Base-by-base conservation (phyloP, 1,140 invertebrate species). In the Drosophila baimaii region DNA sequence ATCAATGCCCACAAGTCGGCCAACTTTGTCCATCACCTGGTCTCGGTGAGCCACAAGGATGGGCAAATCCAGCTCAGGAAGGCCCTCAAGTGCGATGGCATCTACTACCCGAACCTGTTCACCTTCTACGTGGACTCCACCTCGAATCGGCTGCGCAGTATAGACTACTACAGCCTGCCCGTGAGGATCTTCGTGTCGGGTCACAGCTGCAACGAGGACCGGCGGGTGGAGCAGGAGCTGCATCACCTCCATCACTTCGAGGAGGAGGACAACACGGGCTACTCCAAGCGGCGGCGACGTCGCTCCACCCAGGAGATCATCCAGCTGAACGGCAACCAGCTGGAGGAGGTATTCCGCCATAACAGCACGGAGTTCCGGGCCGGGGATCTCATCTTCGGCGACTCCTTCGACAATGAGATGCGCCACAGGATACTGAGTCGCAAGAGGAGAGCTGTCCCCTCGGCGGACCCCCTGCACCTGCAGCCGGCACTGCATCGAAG, bases 51-150 rank as follows among this genome's bases (percentile, higher is more conserved):
- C 89, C 93, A 94, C 35, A 94, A 95, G 75, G 95, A 93, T 51
- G 97, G 96, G 2, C 94, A 95, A 52, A 95, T 97, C n/a, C 94
- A 94, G 2, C 90, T 97, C n/a, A 94, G 95, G 64, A 94, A 95
- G 74, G 92, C 93, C 15, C 92, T 97, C n/a, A 94, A 94, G 75
- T 98, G 97, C 92, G 95, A 97, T 68, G 96, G 96, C 29, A 93
- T 97, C 9, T 95, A 95, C 55, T 97, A 97, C 82, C 96, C 96
- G 0, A 95, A 96, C 76, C 93, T 97, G 17, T 97, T 97, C 91
- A 97, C 96, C 5, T 94, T 97, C 75, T 96, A 97, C 92, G 95
- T 97, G 61, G 97, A 98, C 84, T 97, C 96, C 15, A 96, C 95
- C 25, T 96, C 96, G 39, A 96, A 96, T 77, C 93, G 95, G 43